These are phyloP conservation scores for Notarius lentiginosus DNA, from an alignment of 2,113 vertebrate species.

Conservation along the genomic window DNA sequence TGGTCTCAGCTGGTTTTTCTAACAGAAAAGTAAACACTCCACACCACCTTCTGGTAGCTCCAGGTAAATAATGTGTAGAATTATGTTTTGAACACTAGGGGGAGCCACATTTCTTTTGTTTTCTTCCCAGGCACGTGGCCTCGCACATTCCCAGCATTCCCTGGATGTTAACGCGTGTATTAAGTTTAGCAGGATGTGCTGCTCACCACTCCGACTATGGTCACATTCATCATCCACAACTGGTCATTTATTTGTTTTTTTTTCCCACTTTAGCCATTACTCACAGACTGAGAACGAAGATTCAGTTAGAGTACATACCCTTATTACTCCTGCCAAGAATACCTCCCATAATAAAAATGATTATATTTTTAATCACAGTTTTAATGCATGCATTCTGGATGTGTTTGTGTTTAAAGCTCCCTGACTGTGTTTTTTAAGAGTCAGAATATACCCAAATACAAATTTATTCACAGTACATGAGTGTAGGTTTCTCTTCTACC, in stretches of 20 bases:
- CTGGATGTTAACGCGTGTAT: conserved; percentile 71
- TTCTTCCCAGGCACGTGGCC: conserved; percentile 31
- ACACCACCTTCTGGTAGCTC: conserved; percentile 58
- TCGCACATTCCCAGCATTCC: conserved; percentile 63
- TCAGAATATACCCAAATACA: background rate
- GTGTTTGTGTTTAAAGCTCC: background rate
- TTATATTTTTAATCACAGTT: no score
- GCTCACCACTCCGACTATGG: conserved; percentile 43
- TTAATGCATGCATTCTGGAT: background rate
- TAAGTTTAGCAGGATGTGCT: conserved; percentile 63
- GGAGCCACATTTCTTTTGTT: conserved; percentile 20
- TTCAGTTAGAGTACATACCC: background rate
- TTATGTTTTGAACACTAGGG: background rate
- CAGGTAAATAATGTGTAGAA: background rate
- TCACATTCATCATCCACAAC: conserved; percentile 17
- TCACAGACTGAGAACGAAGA: conserved; percentile 24
- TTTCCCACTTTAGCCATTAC: background rate
- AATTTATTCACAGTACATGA: background rate
- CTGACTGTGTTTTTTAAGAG: background rate
- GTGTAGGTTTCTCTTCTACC: background rate
- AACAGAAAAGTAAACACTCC: conserved; percentile 23
- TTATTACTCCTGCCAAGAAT: background rate
- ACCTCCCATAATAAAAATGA: background rate
- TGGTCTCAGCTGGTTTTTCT: conserved; percentile 1
- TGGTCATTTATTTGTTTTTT: conserved; percentile 51